These are phyloP conservation scores for Pholis gunnellus DNA, from an alignment of 2,113 vertebrate genomes.

Conservation along the genomic window DNA sequence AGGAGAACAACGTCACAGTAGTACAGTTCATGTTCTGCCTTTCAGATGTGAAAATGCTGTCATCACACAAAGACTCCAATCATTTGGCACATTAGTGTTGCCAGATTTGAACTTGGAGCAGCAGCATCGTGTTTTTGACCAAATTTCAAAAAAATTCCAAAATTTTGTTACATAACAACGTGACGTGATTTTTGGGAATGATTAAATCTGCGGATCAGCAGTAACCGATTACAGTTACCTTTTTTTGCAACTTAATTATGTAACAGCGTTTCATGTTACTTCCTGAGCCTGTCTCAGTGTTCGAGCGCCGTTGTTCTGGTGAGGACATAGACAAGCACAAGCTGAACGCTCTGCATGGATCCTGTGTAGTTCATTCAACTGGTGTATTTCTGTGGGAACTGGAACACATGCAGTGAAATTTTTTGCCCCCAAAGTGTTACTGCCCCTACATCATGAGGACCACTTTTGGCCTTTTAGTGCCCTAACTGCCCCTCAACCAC, in stretches of 20 bases:
- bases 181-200: background rate
- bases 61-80: background rate
- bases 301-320: background rate
- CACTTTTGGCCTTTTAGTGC: conserved; percentile 63
- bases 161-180: background rate
- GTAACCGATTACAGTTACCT: background rate
- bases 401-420: conserved; percentile 64
- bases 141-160: background rate
- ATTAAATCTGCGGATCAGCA: background rate
- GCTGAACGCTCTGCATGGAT: background rate
- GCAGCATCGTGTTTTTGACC: background rate
- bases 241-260: background rate
- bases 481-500: conserved; percentile 61
- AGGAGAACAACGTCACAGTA: background rate
- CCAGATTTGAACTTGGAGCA: background rate
- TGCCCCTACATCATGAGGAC: conserved; percentile 45
- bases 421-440: conserved; percentile 39
- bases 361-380: background rate
- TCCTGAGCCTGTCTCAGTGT: background rate
- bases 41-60: background rate
- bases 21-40: too few relatives aligned
- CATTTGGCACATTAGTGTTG: background rate
- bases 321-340: background rate
- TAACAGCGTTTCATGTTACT: background rate
- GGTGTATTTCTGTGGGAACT: conserved; percentile 69